Percentiles rank a stretch among this genome's conserved stretches.
These are phyloP conservation scores for Drosophila paramelanica DNA, from an alignment of 2,888 invertebrate genomes.

Conservation along the genomic window DNA sequence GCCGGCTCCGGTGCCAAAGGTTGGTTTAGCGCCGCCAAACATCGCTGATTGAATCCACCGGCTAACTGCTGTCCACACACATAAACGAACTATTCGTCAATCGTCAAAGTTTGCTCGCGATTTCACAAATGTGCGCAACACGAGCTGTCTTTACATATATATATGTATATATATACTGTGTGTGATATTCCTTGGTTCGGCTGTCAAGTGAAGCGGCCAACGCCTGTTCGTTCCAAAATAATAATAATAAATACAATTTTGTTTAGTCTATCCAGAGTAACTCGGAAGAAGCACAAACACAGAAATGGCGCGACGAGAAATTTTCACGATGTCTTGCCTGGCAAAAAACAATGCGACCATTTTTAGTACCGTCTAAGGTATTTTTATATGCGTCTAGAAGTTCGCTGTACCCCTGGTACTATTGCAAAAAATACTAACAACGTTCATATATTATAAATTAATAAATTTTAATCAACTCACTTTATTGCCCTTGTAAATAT, in stretches of 20 bases:
- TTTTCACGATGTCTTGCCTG: slow-evolving; percentile 64
- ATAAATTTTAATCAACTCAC: fast-evolving
- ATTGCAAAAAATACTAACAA: slow-evolving; percentile 11
- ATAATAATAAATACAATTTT: background rate
- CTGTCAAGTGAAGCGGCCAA: background rate
- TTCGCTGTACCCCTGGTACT: slow-evolving; percentile 11
- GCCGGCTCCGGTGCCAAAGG: slow-evolving; percentile 85
- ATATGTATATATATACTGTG: background rate
- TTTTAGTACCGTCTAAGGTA: background rate
- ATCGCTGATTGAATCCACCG: slow-evolving; percentile 44
- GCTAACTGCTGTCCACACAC: slow-evolving; percentile 25
- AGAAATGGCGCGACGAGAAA: slow-evolving; percentile 68
- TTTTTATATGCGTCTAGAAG: background rate
- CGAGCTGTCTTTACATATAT: slow-evolving; percentile 5
- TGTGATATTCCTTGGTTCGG: background rate
- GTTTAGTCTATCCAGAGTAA: background rate
- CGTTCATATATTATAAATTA: background rate
- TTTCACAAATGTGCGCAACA: slow-evolving; percentile 32
- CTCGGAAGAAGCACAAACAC: slow-evolving; percentile 40
- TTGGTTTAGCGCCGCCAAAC: slow-evolving; percentile 84
- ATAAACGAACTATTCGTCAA: slow-evolving; percentile 37
- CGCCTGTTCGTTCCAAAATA: background rate
- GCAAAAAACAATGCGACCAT: slow-evolving; percentile 31
- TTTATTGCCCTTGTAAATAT: background rate
- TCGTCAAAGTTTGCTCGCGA: slow-evolving; percentile 21